phyloP scores from a whole-genome alignment of 2,888 invertebrate species.

The Pegoplata infirma region DNA sequence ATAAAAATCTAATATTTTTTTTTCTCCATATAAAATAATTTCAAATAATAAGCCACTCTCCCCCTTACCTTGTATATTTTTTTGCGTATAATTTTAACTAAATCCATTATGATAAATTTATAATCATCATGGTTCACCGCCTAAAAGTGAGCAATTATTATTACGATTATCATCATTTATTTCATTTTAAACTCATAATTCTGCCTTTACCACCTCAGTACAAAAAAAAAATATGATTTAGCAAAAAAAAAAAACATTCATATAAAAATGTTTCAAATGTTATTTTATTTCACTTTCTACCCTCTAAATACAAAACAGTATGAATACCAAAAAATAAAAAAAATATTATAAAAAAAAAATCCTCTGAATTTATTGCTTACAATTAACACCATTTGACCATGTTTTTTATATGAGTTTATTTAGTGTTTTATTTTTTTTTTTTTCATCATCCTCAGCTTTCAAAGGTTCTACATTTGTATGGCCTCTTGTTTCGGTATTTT shows the following conservation, averaged over 20 bases:
- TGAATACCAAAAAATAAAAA: background rate
- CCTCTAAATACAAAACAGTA: background rate
- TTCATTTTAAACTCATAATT: slow-evolving; percentile 55
- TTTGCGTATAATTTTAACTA: slow-evolving; percentile 33
- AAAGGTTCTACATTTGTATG: slow-evolving; percentile 45
- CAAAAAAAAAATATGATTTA: slow-evolving; percentile 6
- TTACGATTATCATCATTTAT: slow-evolving; percentile 40
- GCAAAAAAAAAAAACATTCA: background rate
- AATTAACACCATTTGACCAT: slow-evolving; percentile 65
- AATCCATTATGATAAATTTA: slow-evolving; percentile 38
- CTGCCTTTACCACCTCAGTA: slow-evolving; percentile 29
- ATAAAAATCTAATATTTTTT: too few species aligned
- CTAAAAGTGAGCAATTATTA: slow-evolving; percentile 56
- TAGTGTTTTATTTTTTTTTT: slow-evolving; percentile 21
- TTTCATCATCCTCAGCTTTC: background rate
- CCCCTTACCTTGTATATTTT: background rate
- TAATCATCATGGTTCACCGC: slow-evolving; percentile 54
- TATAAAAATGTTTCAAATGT: background rate
- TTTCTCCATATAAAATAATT: too few species aligned
- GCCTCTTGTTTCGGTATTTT: slow-evolving; percentile 54
- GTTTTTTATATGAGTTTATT: slow-evolving; percentile 38
- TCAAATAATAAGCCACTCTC: background rate
- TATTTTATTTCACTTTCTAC: background rate
- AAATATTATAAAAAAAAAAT: slow-evolving; percentile 19
- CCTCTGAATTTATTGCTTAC: slow-evolving; percentile 64